These are phyloP conservation scores for Amblyopsis rosae DNA, from an alignment of 2,113 vertebrate genomes.

Conservation along the genomic window DNA sequence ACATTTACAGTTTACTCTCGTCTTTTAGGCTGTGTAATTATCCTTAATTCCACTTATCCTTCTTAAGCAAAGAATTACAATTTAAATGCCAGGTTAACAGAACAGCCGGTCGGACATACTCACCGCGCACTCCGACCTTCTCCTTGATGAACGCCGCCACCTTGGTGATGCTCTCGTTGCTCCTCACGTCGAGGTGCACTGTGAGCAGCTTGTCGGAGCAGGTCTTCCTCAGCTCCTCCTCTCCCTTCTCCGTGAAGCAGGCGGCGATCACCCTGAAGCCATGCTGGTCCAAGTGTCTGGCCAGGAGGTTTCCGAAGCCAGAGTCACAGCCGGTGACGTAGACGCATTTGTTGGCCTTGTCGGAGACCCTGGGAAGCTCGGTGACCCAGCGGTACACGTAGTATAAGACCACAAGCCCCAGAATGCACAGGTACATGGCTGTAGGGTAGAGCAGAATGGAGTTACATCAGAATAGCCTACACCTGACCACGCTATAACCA, in stretches of 20 bases:
- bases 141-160: slow-evolving; percentile 70
- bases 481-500: no score
- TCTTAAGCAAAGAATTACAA: no score
- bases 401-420: slow-evolving; percentile 52
- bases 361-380: slow-evolving; percentile 67
- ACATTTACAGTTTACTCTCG: no score
- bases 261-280: slow-evolving; percentile 84
- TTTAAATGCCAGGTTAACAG: no score
- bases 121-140: slow-evolving; percentile 73
- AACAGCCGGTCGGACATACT: slow-evolving; percentile 41
- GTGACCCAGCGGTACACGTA: slow-evolving; percentile 71
- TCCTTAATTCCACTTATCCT: no score
- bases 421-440: slow-evolving; percentile 69
- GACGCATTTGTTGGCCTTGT: slow-evolving; percentile 74
- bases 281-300: slow-evolving; percentile 78
- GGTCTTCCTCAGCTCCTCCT: slow-evolving; percentile 77
- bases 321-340: slow-evolving; percentile 90
- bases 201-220: slow-evolving; percentile 74
- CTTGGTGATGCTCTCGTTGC: slow-evolving; percentile 73
- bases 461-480: background rate
- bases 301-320: slow-evolving; percentile 85
- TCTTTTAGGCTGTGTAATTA: no score
- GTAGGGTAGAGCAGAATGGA: background rate
- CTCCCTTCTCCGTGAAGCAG: slow-evolving; percentile 80
- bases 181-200: slow-evolving; percentile 74